phyloP scores from a whole-genome alignment of 2,113 vertebrate genomes.

The Myocastor coypus region DNA sequence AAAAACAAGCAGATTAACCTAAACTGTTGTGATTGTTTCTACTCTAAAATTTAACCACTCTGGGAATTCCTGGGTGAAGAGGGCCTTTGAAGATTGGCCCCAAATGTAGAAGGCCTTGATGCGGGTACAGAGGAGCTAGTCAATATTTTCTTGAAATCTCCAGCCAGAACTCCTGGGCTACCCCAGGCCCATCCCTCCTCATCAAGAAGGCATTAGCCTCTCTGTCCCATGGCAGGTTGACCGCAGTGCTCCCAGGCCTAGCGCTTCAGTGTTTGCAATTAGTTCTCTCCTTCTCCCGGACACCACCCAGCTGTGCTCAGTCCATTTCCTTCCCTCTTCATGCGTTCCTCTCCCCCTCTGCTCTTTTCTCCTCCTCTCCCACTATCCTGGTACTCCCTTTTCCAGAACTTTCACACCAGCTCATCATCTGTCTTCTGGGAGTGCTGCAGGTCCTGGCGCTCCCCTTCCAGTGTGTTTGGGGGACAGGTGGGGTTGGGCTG shows the following conservation, averaged over 20 bases:
- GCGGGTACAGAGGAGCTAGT: neutral
- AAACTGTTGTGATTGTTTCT: neutral
- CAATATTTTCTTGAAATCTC: neutral
- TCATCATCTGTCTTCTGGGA: slow-evolving; percentile 37
- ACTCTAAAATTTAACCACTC: neutral
- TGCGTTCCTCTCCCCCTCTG: neutral
- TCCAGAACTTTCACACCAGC: slow-evolving; percentile 42
- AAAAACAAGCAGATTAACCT: neutral
- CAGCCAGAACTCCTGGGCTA: neutral
- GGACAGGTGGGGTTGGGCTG: slow-evolving; percentile 77
- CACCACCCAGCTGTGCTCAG: neutral
- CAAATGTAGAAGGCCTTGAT: neutral
- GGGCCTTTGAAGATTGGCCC: neutral
- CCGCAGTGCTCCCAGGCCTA: neutral
- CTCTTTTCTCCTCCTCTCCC: neutral
- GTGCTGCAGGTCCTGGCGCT: neutral
- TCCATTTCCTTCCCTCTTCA: neutral
- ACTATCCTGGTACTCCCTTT: neutral
- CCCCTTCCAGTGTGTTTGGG: slow-evolving; percentile 31
- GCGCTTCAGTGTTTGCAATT: neutral
- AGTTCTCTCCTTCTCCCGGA: neutral
- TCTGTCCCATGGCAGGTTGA: neutral
- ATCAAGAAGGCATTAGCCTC: neutral
- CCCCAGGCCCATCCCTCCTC: neutral
- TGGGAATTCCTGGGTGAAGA: neutral